These are phyloP conservation scores for Bubo bubo DNA, from an alignment of 2,113 vertebrate species.

Conservation along the genomic window DNA sequence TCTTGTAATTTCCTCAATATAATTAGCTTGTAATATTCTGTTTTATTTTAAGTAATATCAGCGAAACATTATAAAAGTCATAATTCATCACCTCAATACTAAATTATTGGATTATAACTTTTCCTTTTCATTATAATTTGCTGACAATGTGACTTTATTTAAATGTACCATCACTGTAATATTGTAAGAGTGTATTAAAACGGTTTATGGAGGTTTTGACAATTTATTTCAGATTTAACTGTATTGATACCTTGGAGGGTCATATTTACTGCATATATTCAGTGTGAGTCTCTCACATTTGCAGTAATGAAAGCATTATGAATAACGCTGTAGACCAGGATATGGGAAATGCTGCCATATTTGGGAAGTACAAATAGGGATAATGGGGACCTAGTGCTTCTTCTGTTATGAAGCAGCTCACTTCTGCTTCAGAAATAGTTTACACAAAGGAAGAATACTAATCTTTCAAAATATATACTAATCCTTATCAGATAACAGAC, in stretches of 20 bases:
- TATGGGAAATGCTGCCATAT: background rate
- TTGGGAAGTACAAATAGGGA: background rate
- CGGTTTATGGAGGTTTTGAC: background rate
- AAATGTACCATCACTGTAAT: background rate
- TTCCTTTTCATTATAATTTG: conserved; percentile 37
- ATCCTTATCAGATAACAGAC: background rate
- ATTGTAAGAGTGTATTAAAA: conserved; percentile 2
- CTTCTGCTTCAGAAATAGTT: background rate
- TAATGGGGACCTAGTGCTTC: background rate
- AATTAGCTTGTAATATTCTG: conserved; percentile 20
- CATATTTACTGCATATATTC: background rate
- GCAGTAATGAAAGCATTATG: background rate
- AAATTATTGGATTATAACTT: conserved; percentile 13
- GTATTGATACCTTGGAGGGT: background rate
- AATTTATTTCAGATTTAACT: conserved; percentile 32
- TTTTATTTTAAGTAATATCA: conserved; percentile 41
- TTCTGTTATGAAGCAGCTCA: background rate
- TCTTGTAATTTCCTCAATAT: background rate
- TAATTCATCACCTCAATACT: conserved; percentile 16
- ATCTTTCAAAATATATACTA: background rate
- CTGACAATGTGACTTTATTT: conserved; percentile 14
- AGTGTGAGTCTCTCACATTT: background rate
- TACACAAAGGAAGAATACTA: background rate
- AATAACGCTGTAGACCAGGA: background rate
- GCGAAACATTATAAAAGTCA: conserved; percentile 8